phyloP scores from a whole-genome alignment of 64 coral and sea anemone species.

The Pachyseris speciosa region DNA sequence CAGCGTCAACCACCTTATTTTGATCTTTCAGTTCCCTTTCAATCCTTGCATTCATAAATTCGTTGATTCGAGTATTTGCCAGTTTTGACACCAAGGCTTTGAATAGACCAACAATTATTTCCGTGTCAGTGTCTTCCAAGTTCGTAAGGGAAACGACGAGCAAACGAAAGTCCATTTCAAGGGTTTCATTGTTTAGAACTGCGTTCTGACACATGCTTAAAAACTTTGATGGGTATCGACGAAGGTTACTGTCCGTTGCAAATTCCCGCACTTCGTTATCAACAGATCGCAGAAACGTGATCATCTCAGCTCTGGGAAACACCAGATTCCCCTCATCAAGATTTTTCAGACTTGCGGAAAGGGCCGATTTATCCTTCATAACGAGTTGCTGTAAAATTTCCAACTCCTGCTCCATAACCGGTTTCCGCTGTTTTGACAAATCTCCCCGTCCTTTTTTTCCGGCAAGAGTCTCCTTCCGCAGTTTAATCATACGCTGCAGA shows the following conservation, averaged over 20 bases:
- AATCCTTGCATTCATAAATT: conserved; percentile 33
- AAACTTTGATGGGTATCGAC: conserved; percentile 38
- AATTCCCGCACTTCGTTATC: conserved; percentile 42
- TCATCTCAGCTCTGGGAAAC: conserved; percentile 6
- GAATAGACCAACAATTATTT: conserved; percentile 24
- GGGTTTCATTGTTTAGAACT: conserved; percentile 38
- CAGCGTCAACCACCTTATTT: conserved; percentile 36
- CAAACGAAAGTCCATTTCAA: conserved; percentile 34
- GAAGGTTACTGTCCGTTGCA: conserved; percentile 7
- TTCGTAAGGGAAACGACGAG: background rate
- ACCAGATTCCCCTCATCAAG: conserved; percentile 40
- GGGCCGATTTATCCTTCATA: conserved; percentile 1
- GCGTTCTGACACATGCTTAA: conserved; percentile 6
- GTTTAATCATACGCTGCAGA: background rate
- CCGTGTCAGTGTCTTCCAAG: background rate
- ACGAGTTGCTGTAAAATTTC: background rate
- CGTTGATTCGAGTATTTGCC: conserved; percentile 24
- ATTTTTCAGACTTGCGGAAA: conserved; percentile 12
- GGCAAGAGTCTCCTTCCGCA: background rate
- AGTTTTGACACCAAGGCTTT: conserved; percentile 20
- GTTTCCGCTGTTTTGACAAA: background rate
- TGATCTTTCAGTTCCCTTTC: conserved; percentile 42
- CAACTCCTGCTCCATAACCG: background rate
- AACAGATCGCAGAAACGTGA: conserved; percentile 26
- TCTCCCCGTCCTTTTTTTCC: background rate